Percentiles rank a stretch among this genome's conserved stretches.
Evolutionary conservation across 2,797 vertebrate genomes (phyloP).

Genomic region (Tenualosa thibaudeaui): DNA sequence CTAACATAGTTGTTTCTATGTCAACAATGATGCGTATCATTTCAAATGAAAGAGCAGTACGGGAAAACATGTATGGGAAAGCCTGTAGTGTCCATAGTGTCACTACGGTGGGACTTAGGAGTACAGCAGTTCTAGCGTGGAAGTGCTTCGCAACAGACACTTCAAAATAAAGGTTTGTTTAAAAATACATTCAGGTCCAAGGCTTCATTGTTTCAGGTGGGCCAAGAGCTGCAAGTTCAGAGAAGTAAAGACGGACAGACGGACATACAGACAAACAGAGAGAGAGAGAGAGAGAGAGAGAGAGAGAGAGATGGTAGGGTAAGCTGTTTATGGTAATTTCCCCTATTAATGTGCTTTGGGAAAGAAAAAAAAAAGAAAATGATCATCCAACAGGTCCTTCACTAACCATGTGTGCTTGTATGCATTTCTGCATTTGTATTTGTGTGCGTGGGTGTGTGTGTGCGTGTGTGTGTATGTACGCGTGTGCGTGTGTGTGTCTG

Average conservation of each 20-base stretch:
- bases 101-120: slow-evolving; percentile 66
- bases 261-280: neutral
- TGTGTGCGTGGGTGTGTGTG: slow-evolving; percentile 16
- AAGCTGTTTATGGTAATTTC: neutral
- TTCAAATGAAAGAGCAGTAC: neutral
- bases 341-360: slow-evolving; percentile 4
- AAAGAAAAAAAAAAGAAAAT: neutral
- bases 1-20: neutral
- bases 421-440: neutral
- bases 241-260: neutral
- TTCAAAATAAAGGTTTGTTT: slow-evolving; percentile 80
- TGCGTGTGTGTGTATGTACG: slow-evolving; percentile 10
- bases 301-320: neutral
- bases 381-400: neutral
- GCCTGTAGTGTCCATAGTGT: slow-evolving; percentile 38
- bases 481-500: neutral
- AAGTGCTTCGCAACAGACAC: slow-evolving; percentile 80
- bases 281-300: neutral
- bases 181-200: slow-evolving; percentile 60
- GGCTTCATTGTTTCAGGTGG: slow-evolving; percentile 45
- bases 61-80: slow-evolving; percentile 55
- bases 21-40: neutral
- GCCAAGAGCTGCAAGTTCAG: slow-evolving; percentile 51
- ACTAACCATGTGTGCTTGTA: neutral
- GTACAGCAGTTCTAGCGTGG: slow-evolving; percentile 60